phyloP scores from a whole-genome alignment of 2,888 invertebrate genomes.

The Odontothrips loti region DNA sequence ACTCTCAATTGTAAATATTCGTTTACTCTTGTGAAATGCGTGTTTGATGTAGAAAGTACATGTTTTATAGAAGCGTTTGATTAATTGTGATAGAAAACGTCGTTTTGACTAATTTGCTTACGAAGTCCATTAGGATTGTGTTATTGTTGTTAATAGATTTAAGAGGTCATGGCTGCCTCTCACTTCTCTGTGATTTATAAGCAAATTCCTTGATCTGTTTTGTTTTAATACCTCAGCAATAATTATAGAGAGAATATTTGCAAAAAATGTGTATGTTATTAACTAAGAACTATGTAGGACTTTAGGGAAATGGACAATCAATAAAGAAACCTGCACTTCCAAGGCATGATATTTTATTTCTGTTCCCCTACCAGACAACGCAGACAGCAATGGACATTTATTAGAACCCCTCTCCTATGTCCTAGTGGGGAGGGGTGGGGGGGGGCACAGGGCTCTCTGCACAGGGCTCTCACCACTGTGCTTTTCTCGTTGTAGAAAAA shows the following conservation, averaged over 20 bases:
- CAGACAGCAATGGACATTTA: no score
- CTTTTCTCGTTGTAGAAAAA: no score
- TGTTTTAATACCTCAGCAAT: neutral
- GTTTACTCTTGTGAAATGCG: neutral
- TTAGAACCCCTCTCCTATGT: no score
- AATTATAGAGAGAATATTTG: neutral
- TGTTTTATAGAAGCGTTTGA: neutral
- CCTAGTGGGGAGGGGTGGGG: no score
- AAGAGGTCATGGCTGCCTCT: neutral
- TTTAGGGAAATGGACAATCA: slow-evolving; percentile 14
- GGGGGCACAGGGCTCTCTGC: no score
- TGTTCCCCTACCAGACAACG: no score
- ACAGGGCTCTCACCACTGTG: no score
- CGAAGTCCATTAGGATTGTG: neutral
- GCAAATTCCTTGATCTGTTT: neutral
- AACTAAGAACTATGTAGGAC: neutral
- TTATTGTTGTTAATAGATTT: neutral
- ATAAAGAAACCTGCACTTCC: neutral
- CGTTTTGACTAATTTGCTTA: neutral
- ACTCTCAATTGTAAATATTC: neutral
- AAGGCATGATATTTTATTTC: neutral
- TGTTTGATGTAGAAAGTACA: neutral
- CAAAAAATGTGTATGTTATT: neutral
- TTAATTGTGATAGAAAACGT: neutral
- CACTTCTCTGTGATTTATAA: slow-evolving; percentile 1